phyloP scores from a whole-genome alignment of 2,113 vertebrate genomes.

The Zosterops lateralis region DNA sequence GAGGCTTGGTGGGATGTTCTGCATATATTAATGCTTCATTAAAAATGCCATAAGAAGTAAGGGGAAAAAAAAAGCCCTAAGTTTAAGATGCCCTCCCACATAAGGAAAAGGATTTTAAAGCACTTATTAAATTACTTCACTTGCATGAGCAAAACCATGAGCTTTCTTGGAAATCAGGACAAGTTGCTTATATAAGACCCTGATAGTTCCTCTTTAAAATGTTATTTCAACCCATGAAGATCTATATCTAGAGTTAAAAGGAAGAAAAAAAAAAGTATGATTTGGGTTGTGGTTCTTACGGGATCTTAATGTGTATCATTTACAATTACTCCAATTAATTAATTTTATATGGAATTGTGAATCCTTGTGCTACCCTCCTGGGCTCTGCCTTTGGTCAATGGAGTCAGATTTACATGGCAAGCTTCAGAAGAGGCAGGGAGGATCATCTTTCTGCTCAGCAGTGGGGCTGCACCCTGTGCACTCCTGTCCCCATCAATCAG shows the following conservation, averaged over 20 bases:
- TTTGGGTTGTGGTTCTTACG: background rate
- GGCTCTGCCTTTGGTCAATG: background rate
- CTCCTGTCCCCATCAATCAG: rapidly evolving
- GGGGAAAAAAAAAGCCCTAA: constrained; percentile 34
- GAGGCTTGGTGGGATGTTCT: constrained; percentile 48
- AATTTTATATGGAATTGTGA: background rate
- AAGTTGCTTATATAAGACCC: constrained; percentile 68
- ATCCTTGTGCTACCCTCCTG: background rate
- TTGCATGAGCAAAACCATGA: constrained; percentile 71
- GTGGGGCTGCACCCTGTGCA: background rate
- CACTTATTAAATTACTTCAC: constrained; percentile 74
- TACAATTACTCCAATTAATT: background rate
- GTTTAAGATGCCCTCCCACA: constrained; percentile 69
- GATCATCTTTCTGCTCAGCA: background rate
- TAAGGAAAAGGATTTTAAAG: constrained; percentile 70
- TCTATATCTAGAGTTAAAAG: constrained; percentile 3
- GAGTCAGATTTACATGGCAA: background rate
- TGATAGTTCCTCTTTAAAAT: constrained; percentile 30
- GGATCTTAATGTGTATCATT: background rate
- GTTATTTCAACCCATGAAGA: constrained; percentile 41
- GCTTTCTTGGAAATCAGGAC: constrained; percentile 73
- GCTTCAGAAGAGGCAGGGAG: background rate
- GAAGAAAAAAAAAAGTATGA: background rate
- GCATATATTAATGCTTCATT: constrained; percentile 62
- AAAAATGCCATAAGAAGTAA: constrained; percentile 67